Evolutionary conservation across 2,113 vertebrate species (phyloP), one percentile per base, ranked within the genome.

Genomic region (Hepsetus odoe): DNA sequence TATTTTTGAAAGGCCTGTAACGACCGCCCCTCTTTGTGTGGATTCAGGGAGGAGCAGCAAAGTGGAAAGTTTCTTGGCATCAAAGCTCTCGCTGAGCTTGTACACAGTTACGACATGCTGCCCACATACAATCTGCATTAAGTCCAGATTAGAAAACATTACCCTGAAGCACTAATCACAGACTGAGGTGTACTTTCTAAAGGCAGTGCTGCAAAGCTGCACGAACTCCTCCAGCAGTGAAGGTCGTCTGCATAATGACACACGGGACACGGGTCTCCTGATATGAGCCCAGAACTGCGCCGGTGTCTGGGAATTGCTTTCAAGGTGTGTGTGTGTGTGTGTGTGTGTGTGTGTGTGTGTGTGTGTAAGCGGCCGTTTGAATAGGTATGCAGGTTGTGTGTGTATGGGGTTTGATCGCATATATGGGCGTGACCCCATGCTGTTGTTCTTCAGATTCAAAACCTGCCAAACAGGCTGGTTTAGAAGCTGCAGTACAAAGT

Each of bases 401-500:
- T 55, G 64, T 32, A 26, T n/a, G 30, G 30, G 55, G 38, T 61
- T 46, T 68, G 20, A 4, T n/a, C 11, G 12, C n/a, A n/a, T n/a
- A n/a, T n/a, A n/a, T n/a, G 58, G 68, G 68, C 12, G 68, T 70
- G 68, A 28, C 58, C 42, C 10, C 33, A 51, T n/a, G 4, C 61
- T 38, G 61, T 65, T 71, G 56, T 77, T 71, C 14, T 5, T 20
- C 42, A 51, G 55, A 24, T 35, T 59, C 51, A 24, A 61, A 33
- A 72, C 76, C 76, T 79, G 76, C n/a, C 65, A 2, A 72, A 55
- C 68, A 46, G 68, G 76, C 68, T 77, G 67, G 10, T 49, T 35
- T 42, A 33, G 24, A 55, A 20, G 40, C 9, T 51, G 14, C 14
- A 14, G 28, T 30, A 40, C 20, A 66, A 11, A 62, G 35, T 0